Evolutionary conservation across 1,140 invertebrate genomes (phyloP).

Genomic region (Solenopsis invicta): DNA sequence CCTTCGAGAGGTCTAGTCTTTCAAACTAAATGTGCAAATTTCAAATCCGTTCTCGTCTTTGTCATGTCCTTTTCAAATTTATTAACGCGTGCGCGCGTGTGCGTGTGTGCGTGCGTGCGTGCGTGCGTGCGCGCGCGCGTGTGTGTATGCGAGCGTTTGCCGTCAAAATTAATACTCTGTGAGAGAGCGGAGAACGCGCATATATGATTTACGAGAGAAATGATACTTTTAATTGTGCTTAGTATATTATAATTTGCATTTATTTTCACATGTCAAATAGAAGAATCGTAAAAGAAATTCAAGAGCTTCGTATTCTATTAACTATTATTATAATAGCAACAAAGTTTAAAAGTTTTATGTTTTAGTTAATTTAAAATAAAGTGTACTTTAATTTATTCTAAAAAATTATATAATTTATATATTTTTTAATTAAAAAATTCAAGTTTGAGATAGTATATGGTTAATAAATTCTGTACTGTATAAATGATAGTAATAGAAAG

Average conservation of each 20-base stretch:
- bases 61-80: not conserved
- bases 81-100: not conserved
- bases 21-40: constrained; percentile 5
- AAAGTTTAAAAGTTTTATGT: not conserved
- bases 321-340: not conserved
- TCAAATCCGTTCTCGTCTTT: constrained; percentile 2
- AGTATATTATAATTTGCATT: not conserved
- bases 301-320: not conserved
- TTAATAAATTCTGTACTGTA: not conserved
- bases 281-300: not conserved
- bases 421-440: not conserved
- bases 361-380: not conserved
- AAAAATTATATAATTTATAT: not conserved
- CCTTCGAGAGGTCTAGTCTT: constrained; percentile 21
- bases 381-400: not conserved
- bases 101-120: no score
- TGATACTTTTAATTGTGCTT: not conserved
- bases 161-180: constrained; percentile 8
- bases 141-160: not conserved
- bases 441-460: not conserved
- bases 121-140: no score
- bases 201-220: not conserved
- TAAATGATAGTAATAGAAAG: not conserved
- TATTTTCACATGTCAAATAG: not conserved
- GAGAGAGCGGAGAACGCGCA: no score